Evolutionary conservation across 2,797 vertebrate species (phyloP), one percentile per base, ranked within the genome.

Genomic region (Scomberomorus guttatus): DNA sequence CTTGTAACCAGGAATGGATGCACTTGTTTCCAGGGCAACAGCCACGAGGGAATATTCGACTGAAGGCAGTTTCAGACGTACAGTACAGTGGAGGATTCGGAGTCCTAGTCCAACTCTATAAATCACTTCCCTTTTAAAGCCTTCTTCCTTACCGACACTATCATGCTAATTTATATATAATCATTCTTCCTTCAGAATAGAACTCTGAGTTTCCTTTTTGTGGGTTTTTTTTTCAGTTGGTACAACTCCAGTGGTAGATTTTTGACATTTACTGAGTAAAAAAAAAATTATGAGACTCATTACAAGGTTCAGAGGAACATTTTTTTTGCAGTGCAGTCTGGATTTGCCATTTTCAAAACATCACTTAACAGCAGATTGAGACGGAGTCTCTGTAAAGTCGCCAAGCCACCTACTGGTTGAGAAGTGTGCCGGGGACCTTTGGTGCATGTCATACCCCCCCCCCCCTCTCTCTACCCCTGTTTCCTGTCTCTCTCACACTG

Each of bases 11-110:
- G 88, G 80, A 85, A 89, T 59, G 22, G 71, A 84, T 57, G 57
- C 79, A 80, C 61, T 80, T 81, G 90, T 93, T 93, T 93, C 92
- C 86, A 88, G 74, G 89, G 87, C 85, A 94, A 89, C 91, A 60
- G 80, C 57, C 77, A 79, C 66, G 5, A 63, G 81, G 72, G 80
- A 82, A 60, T 52, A 13, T 71, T 32, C 1, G 5, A 34, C 50
- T 67, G 62, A 81, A 63, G 78, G 63, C 56, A 57, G 32, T 65
- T 64, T 78, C 20, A 77, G 72, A 80, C 75, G n/a, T 62, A 68
- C 20, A 65, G 60, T 48, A 58, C 15, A 72, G 75, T 29, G 34
- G 18, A 71, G 51, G 44, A 56, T 76, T 75, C 79, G 2, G 20
- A 60, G 15, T 48, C 58, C 61, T 18, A 60, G n/a, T 62, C 72